phyloP scores from a whole-genome alignment of 2,797 vertebrate genomes.

The Epinephelus malabaricus region DNA sequence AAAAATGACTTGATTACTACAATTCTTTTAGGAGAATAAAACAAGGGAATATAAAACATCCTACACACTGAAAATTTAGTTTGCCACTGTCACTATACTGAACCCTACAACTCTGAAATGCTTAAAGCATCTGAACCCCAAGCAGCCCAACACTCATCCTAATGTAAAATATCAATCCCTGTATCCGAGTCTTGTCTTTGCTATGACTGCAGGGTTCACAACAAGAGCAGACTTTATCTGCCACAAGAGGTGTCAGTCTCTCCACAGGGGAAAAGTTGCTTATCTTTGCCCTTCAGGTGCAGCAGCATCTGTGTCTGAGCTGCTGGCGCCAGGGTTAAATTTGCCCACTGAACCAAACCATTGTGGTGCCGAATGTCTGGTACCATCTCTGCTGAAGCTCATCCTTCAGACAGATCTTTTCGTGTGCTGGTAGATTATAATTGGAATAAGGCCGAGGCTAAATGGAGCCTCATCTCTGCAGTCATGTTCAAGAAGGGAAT shows the following conservation, averaged over 20 bases:
- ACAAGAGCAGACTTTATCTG: slow-evolving; percentile 4
- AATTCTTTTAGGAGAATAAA: neutral
- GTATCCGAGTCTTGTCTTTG: neutral
- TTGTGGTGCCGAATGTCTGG: slow-evolving; percentile 53
- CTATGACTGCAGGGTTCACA: neutral
- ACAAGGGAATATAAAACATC: neutral
- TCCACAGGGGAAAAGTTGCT: slow-evolving; percentile 20
- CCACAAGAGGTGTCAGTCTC: slow-evolving; percentile 19
- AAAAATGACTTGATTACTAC: neutral
- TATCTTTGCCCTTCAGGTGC: slow-evolving; percentile 44
- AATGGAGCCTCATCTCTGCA: slow-evolving; percentile 44
- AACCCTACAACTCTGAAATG: neutral
- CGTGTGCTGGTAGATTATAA: slow-evolving; percentile 31
- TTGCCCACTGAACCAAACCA: slow-evolving; percentile 43
- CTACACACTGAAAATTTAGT: neutral
- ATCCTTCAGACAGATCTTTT: slow-evolving; percentile 45
- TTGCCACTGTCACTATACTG: neutral
- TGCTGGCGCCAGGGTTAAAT: slow-evolving; percentile 64
- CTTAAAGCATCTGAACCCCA: neutral
- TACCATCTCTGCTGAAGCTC: slow-evolving; percentile 40
- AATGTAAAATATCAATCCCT: neutral
- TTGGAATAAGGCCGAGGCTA: slow-evolving; percentile 36
- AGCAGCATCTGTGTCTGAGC: slow-evolving; percentile 39
- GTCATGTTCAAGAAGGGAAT: slow-evolving; percentile 29
- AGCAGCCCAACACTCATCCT: neutral